Base-by-base conservation (phyloP, 2,888 invertebrate species). In the Pterostichus madidus region DNA sequence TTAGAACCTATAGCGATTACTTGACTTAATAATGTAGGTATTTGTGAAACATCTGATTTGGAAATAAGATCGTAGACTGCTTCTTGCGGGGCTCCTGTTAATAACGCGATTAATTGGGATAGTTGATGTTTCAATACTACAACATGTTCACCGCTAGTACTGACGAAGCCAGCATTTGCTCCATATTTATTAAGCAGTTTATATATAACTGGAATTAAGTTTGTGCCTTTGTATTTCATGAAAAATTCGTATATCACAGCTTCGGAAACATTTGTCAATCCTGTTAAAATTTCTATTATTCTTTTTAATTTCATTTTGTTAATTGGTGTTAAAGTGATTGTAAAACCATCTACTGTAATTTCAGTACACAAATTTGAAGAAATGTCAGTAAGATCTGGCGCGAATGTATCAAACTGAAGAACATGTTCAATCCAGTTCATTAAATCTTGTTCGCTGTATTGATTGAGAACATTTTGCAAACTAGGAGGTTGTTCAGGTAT, bases 321-420 rank as follows among this genome's bases (percentile, higher is more conserved):
- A n/a, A n/a, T 32, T n/a, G 35, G 64, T n/a, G 64, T 64, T 32
- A 64, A 39, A 35, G 31, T 32, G 32, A 64, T 32, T 35, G n/a
- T 64, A 35, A n/a, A 64, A 31, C 64, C 24, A 35, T 64, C 64
- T 3, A 64, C 13, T 10, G 31, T 7, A 5, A 64, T 64, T 64
- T 64, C 64, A 13, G 24, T 31, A 5, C 31, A 31, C 10, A 31
- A 32, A 64, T 31, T 64, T 35, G 64, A 39, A 0, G 35, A 64
- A 13, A 7, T 35, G n/a, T 49, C 49, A 49, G 11, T 49, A n/a
- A 49, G 10, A n/a, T 10, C 10, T 2, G 49, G 13, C 8, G 35
- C 0, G 31, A 64, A 31, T 64, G 32, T 6, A 35, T 39, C 64
- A n/a, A 64, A 64, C 31, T 64, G 39, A 5, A 64, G 31, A 32